A percentile compares a stretch with the other conserved stretches of the same genome.
phyloP scores from a whole-genome alignment of 2,888 invertebrate species.

The Pherbina coryleti region DNA sequence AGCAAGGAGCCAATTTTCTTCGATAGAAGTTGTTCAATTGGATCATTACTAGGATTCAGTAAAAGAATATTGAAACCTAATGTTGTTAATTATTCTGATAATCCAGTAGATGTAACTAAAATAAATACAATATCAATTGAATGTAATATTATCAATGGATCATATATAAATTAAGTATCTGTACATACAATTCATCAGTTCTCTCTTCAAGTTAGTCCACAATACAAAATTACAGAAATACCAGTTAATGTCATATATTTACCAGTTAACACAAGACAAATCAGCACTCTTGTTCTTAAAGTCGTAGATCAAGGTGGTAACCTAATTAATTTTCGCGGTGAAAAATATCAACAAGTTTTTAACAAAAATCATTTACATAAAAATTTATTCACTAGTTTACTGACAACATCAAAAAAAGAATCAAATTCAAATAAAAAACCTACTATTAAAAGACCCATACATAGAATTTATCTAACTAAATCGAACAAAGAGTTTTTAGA shows the following conservation, averaged over 20 bases:
- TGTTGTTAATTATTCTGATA: constrained; percentile 52
- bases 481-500: constrained; percentile 41
- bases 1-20: neutral
- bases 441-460: too few species aligned
- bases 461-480: constrained; percentile 31
- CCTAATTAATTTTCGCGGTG: too few species aligned
- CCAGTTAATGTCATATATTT: constrained; percentile 61
- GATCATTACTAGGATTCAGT: constrained; percentile 44
- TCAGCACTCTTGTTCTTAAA: constrained; percentile 55
- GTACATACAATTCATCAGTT: constrained; percentile 63
- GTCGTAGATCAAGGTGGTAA: constrained; percentile 58
- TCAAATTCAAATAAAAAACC: too few species aligned
- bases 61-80: constrained; percentile 39
- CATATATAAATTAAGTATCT: constrained; percentile 49
- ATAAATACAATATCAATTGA: constrained; percentile 45
- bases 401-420: too few species aligned
- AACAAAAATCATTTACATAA: constrained; percentile 40
- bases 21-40: constrained; percentile 42
- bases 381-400: constrained; percentile 5
- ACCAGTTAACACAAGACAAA: constrained; percentile 53
- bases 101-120: constrained; percentile 57
- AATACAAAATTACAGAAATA: constrained; percentile 62
- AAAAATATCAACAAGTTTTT: constrained; percentile 55
- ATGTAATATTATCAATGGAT: constrained; percentile 46
- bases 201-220: constrained; percentile 58